Percentiles rank a stretch among this genome's conserved stretches.
Evolutionary conservation across 2,888 invertebrate genomes (phyloP).

Genomic region (Acronicta aceris): DNA sequence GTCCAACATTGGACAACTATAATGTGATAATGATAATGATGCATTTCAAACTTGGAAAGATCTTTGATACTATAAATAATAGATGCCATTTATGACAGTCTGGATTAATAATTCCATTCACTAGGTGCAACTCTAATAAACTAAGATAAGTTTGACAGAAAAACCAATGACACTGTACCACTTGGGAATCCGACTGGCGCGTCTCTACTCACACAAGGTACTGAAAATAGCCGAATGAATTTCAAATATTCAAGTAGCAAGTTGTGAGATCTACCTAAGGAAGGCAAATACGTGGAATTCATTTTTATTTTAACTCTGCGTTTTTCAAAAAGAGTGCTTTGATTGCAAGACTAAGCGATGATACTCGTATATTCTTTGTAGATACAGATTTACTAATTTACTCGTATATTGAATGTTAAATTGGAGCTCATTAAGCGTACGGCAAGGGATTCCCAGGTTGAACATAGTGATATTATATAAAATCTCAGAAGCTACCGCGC

Average conservation of each 20-base stretch:
- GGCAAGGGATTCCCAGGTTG: too few species aligned
- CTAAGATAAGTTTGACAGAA: not conserved
- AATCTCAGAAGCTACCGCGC: too few species aligned
- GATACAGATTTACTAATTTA: too few species aligned
- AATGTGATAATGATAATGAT: too few species aligned
- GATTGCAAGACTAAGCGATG: not conserved
- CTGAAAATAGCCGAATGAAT: constrained; percentile 1
- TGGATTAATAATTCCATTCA: not conserved
- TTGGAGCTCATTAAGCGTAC: too few species aligned
- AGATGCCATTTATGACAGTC: not conserved
- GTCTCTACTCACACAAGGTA: not conserved
- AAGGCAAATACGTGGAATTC: not conserved
- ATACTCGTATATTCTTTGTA: too few species aligned
- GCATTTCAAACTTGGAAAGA: too few species aligned
- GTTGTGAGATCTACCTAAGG: not conserved
- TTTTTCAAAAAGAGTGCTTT: not conserved
- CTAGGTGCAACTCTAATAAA: not conserved
- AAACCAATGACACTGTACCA: not conserved
- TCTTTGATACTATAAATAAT: not conserved
- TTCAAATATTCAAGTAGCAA: constrained; percentile 2
- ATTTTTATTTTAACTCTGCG: not conserved
- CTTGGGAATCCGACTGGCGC: not conserved
- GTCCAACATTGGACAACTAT: too few species aligned
- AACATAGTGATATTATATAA: too few species aligned
- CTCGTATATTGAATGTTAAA: too few species aligned